Evolutionary conservation across 2,113 vertebrate species (phyloP).

Genomic region (human (Homo sapiens)): GRCh38 chr6:135987001-135987500

Average conservation of each 20-base stretch:
- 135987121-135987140: background rate
- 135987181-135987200: background rate
- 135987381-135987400: background rate
- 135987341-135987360: background rate
- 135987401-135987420: background rate
- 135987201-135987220: background rate
- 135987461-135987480: fast-evolving
- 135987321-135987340: background rate
- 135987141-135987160: background rate
- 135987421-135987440: background rate
- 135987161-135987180: background rate
- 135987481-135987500: background rate
- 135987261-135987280: background rate
- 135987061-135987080: background rate
- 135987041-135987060: background rate
- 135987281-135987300: background rate
- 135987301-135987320: background rate
- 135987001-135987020: background rate
- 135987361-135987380: background rate
- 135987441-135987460: background rate
- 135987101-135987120: background rate
- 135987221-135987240: background rate
- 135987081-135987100: constrained; percentile 34
- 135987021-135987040: background rate
- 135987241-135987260: background rate